phyloP scores from a whole-genome alignment of 2,888 invertebrate species.

The Ophioninae sp. region DNA sequence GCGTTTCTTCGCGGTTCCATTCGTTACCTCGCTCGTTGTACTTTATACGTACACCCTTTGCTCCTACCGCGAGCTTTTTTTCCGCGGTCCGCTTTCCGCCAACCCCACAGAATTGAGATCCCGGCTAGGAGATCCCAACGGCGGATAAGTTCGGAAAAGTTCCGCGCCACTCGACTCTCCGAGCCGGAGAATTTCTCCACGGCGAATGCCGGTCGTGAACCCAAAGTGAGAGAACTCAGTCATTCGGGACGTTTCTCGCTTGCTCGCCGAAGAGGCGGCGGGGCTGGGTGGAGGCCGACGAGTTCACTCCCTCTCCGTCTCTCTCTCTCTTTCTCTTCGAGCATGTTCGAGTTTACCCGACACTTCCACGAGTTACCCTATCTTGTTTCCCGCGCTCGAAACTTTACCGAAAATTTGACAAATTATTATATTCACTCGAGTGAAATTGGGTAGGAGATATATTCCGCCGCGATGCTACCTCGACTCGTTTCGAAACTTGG shows the following conservation, averaged over 20 bases:
- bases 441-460: constrained; percentile 6
- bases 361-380: constrained; percentile 41
- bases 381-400: constrained; percentile 32
- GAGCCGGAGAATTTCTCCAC: constrained; percentile 37
- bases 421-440: constrained; percentile 25
- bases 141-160: constrained; percentile 59
- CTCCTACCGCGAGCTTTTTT: constrained; percentile 45
- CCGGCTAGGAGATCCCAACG: constrained; percentile 53
- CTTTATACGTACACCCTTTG: constrained; percentile 53
- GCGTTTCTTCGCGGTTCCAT: constrained; percentile 31
- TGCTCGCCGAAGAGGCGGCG: neutral
- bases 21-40: constrained; percentile 29
- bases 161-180: constrained; percentile 47
- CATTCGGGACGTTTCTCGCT: constrained; percentile 33
- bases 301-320: neutral
- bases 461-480: neutral
- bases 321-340: neutral
- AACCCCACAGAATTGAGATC: constrained; percentile 59
- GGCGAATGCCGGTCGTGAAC: constrained; percentile 48
- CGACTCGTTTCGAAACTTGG: neutral
- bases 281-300: too few relatives aligned
- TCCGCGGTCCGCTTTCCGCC: constrained; percentile 60
- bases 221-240: constrained; percentile 37
- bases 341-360: constrained; percentile 48
- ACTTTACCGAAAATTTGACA: constrained; percentile 31